Percentiles rank a stretch among this genome's conserved stretches.
Evolutionary conservation across 2,113 vertebrate species (phyloP).

Genomic region (Ammodramus savannarum): DNA sequence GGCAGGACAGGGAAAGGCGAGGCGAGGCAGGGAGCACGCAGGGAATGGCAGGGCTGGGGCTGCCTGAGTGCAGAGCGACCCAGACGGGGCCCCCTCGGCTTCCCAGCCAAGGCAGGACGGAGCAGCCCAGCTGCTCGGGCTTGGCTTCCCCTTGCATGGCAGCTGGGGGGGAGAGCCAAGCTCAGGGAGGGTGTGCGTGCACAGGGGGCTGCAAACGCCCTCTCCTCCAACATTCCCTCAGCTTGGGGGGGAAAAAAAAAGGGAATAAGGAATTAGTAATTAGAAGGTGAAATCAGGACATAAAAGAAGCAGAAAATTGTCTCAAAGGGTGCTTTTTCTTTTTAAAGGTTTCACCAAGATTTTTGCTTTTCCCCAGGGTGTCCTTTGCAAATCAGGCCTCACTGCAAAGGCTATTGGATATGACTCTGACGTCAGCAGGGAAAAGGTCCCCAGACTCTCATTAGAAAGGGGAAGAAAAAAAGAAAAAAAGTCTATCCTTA

Average conservation of each 20-base stretch:
- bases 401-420: constrained; percentile 51
- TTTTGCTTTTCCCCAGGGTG: constrained; percentile 51
- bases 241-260: not conserved
- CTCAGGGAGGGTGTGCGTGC: not conserved
- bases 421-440: constrained; percentile 38
- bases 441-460: constrained; percentile 58
- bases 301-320: not conserved
- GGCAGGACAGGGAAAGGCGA: not conserved
- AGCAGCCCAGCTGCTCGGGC: constrained; percentile 63
- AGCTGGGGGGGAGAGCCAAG: constrained; percentile 49
- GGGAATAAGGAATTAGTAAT: not conserved
- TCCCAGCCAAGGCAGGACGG: constrained; percentile 65
- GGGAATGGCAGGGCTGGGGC: constrained; percentile 12
- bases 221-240: not conserved
- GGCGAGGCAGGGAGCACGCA: not conserved
- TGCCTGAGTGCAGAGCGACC: constrained; percentile 38
- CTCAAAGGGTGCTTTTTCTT: constrained; percentile 14
- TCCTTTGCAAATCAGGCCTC: constrained; percentile 60
- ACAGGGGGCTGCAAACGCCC: not conserved
- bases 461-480: constrained; percentile 23
- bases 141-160: constrained; percentile 54
- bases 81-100: constrained; percentile 63
- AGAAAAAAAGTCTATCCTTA: not conserved
- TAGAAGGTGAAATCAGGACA: constrained; percentile 65
- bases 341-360: constrained; percentile 39